Conservation (phyloP, 2,888 invertebrate species). For the Cephus nigrinus region DNA sequence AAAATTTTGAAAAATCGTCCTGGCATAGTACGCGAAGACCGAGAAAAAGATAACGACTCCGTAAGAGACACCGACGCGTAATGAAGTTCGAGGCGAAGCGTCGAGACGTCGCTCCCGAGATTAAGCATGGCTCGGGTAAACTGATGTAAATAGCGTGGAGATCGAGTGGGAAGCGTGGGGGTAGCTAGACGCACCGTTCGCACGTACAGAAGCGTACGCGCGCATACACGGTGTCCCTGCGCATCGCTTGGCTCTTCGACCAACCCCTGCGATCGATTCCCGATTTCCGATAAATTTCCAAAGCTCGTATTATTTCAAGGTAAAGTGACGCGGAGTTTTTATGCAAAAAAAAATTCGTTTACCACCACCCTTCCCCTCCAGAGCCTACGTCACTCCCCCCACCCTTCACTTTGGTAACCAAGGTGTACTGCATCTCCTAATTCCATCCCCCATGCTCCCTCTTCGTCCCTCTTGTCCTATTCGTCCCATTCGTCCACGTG, state of each 20-base stretch:
- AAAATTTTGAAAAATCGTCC: background rate
- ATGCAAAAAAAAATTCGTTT: background rate
- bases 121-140: background rate
- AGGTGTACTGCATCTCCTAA: background rate
- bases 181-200: background rate
- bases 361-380: background rate
- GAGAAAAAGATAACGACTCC: background rate
- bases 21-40: background rate
- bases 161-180: background rate
- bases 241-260: background rate
- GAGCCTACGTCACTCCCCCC: background rate
- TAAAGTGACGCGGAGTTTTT: background rate
- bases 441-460: background rate
- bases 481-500: background rate
- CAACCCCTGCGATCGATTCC: background rate
- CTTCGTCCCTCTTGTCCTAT: background rate
- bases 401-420: background rate
- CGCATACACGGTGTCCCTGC: background rate
- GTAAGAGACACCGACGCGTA: background rate
- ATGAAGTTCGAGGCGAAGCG: background rate
- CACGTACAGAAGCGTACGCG: background rate
- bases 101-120: background rate
- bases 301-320: background rate
- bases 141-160: background rate
- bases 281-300: background rate